Evolutionary conservation across 1,140 invertebrate genomes (phyloP).

Genomic region (Chelonus insularis): DNA sequence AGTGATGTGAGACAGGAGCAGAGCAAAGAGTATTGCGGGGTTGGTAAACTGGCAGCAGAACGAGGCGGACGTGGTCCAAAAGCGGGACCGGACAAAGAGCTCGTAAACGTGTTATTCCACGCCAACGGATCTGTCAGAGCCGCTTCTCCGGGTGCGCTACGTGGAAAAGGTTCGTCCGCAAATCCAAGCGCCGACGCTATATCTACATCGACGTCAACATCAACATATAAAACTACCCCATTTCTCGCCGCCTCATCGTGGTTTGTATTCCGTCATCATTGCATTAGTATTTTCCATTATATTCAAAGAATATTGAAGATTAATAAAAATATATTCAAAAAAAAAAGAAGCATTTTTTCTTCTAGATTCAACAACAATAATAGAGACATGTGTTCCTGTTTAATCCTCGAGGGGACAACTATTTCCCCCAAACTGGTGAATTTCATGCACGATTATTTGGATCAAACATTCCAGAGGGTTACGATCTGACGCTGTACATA

Average conservation of each 20-base stretch:
- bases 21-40: neutral
- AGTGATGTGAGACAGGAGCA: no score
- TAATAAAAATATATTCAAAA: neutral
- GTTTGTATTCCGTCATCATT: no score
- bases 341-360: neutral
- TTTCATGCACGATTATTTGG: conserved; percentile 14
- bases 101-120: conserved; percentile 61
- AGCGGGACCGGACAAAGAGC: conserved; percentile 57
- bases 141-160: conserved; percentile 50
- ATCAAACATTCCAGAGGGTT: conserved; percentile 7
- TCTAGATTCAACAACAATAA: neutral
- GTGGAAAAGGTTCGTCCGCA: conserved; percentile 48
- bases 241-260: neutral
- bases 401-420: neutral
- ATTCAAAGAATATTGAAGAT: neutral
- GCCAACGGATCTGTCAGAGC: conserved; percentile 60
- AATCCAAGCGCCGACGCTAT: conserved; percentile 17
- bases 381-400: conserved; percentile 6
- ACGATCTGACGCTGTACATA: neutral
- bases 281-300: no score
- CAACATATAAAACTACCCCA: conserved; percentile 33
- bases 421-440: conserved; percentile 3
- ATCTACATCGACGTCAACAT: conserved; percentile 35
- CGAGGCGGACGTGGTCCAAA: conserved; percentile 51
- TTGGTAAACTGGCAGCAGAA: conserved; percentile 28